Evolutionary conservation across 2,797 vertebrate genomes (phyloP).

Genomic region (Antennarius maculatus): DNA sequence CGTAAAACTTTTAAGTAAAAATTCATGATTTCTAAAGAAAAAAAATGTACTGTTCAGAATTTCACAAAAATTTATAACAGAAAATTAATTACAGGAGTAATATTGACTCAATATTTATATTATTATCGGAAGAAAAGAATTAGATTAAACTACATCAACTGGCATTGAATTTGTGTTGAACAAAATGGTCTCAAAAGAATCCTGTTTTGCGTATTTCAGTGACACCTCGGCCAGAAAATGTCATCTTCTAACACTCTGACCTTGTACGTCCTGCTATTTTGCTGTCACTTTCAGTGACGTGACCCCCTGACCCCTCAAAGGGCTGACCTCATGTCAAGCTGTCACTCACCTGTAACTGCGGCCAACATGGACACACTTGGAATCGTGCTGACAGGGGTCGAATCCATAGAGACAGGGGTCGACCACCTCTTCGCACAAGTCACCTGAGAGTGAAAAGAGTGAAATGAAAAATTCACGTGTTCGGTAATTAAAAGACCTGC

Average conservation of each 20-base stretch:
- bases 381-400: conserved; percentile 92
- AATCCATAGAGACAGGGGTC: conserved; percentile 89
- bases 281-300: conserved; percentile 3
- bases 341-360: conserved; percentile 88
- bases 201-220: neutral
- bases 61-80: too few species aligned
- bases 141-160: too few species aligned
- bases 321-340: neutral
- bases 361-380: conserved; percentile 89
- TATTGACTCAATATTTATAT: too few species aligned
- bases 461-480: neutral
- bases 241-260: conserved; percentile 18
- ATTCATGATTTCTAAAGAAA: too few species aligned
- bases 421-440: conserved; percentile 94
- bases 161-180: too few species aligned
- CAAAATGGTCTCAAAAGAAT: too few species aligned
- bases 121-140: too few species aligned
- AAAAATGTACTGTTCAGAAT: too few species aligned
- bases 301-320: conserved; percentile 35
- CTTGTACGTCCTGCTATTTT: conserved; percentile 15
- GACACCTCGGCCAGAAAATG: neutral
- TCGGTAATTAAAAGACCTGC: neutral
- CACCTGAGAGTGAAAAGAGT: conserved; percentile 82
- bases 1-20: too few species aligned
- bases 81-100: too few species aligned